Base-by-base conservation (phyloP, 2,113 vertebrate species). In the Eptatretus burgeri region DNA sequence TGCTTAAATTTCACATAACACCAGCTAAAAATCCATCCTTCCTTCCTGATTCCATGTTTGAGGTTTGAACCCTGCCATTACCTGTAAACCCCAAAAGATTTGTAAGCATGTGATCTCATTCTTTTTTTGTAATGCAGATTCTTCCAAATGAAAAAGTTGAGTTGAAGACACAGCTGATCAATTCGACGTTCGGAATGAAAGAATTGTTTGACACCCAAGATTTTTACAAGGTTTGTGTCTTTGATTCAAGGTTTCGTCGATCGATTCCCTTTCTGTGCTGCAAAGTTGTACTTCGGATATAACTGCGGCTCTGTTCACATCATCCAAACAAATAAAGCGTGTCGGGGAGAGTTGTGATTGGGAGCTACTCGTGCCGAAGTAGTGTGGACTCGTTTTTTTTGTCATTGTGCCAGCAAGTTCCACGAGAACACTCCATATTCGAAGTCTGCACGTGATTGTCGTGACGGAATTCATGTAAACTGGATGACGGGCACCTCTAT, bases 201-300 rank as follows among this genome's bases (percentile, higher is more conserved):
- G 10, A 53, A 49, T 17, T 49, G 50, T 50, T 17, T 11, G 11
- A 17, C 2, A 14, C 18, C 2, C 11, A 11, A 14, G 14, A 16
- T 13, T 53, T 18, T 65, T 65, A 65, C 64, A 65, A 65, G 64
- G 64, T 65, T 41, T 3, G 27, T 41, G 27, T 5, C 27, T 3
- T 41, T 7, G 27, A 41, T 41, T 41, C 7, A 41, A 41, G 27
- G 27, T 7, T 41, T 41, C 27, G 7, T 7, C 27, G 27, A 41
- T 41, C 7, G 27, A 41, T 41, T 41, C 27, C 27, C 27, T 41
- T 41, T 41, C 27, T 41, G 7, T 41, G 7, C 27, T 41, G 27
- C 27, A 41, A 41, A 41, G 27, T 7, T 41, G 27, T 41, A 41
- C 27, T 41, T 41, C 7, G 27, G 27, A 41, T 7, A 7, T 41